Conservation (phyloP, 2,797 vertebrate species). For the Neostethus bicornis region DNA sequence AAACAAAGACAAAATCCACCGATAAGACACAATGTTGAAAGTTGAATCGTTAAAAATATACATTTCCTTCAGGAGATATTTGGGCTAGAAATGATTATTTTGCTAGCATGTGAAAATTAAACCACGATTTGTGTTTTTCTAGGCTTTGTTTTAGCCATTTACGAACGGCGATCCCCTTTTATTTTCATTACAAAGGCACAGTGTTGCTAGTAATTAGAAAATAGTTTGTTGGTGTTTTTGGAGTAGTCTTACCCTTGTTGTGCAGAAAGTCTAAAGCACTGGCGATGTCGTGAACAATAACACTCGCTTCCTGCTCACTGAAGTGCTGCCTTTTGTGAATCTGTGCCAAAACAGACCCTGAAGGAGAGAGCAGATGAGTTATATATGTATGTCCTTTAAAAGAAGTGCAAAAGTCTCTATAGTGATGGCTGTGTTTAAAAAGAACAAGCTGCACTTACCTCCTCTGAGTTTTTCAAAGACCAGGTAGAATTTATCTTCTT, state of each 20-base stretch:
- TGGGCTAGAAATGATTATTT: not conserved
- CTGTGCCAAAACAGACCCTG: conserved; percentile 95
- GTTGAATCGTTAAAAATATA: not conserved
- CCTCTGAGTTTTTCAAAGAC: conserved; percentile 98
- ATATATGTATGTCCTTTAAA: conserved; percentile 12
- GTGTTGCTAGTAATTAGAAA: not conserved
- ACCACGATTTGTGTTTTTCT: too few relatives aligned
- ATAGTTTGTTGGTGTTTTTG: not conserved
- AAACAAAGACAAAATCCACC: conserved; percentile 1
- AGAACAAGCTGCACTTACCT: conserved; percentile 72
- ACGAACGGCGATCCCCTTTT: too few relatives aligned
- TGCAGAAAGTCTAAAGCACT: conserved; percentile 96
- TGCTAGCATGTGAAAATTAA: too few relatives aligned
- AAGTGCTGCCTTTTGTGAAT: conserved; percentile 95
- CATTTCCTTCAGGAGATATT: not conserved
- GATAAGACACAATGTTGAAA: too few relatives aligned
- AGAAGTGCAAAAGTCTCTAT: not conserved
- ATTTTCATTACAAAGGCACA: not conserved
- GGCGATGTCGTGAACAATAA: conserved; percentile 95
- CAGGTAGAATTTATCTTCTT: conserved; percentile 97
- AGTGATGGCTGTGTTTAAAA: not conserved
- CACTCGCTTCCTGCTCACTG: conserved; percentile 93
- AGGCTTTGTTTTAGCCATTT: too few relatives aligned
- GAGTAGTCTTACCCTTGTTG: conserved; percentile 88
- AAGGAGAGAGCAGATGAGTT: rapidly evolving